Evolutionary conservation across 2,888 invertebrate genomes (phyloP), one percentile per base, ranked within the genome.

Genomic region (Aphodius granarius): DNA sequence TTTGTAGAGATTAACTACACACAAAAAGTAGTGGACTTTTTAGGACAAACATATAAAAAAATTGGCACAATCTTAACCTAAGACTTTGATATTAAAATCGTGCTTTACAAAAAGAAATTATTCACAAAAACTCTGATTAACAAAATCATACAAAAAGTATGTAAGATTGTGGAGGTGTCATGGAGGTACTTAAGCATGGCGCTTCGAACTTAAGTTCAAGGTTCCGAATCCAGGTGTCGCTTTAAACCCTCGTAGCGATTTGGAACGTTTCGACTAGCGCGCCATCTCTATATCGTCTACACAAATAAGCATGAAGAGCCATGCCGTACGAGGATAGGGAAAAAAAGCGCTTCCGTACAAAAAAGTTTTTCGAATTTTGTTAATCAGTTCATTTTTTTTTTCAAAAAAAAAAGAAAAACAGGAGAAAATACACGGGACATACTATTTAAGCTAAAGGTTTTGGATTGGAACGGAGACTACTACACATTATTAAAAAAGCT

Each of bases 291-390:
- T 75, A 73, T 22, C 18, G 68, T 68, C 22, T 68, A 20, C 68
- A 20, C 66, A 19, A 13, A 22, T 79, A 83, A 84, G 86, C 86
- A 86, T 85, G 87, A 87, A 87, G 86, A 83, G 87, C 87, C 87
- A 87, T 86, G 86, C 87, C 87, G 85, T 86, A 82, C 74, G 75
- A 77, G 76, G 78, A 78, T 75, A 79, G 81, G 81, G 77, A 22
- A 6, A 68, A 68, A 18, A 68, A 68, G 68, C 68, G 43, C 13
- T 43, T 43, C 43, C 43, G 13, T 43, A 43, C 6, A 6, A 43
- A 68, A 68, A 68, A 68, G 19, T 19, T 13, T 62, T 65, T 22
- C 68, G 21, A 21, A 68, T 68, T 68, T 68, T 68, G 68, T 68
- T 68, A 68, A 68, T 68, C 68, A 68, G 68, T 65, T 65, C 65